Base-by-base conservation (phyloP, 1,140 invertebrate species). In the Onthophagus taurus region DNA sequence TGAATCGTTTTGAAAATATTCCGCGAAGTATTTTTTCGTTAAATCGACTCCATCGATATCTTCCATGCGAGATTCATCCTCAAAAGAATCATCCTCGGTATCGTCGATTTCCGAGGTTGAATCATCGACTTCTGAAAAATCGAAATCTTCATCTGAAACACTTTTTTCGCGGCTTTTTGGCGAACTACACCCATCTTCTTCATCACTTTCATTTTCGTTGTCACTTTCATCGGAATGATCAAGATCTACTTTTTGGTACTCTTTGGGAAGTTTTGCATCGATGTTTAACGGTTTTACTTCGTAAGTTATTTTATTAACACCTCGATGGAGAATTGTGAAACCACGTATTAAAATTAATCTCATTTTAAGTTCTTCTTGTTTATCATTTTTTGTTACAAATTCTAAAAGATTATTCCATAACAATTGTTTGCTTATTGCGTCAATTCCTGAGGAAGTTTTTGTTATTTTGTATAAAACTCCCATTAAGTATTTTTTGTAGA, bases 21-120 rank as follows among this genome's bases (percentile, higher is more conserved):
- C 20, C 3, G 24, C 11, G 12, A 26, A 13, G 34, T 8, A 14
- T 14, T 39, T 17, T 36, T 16, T 5, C 13, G 5, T 7, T 5
- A 33, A 36, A 36, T 36, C 34, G 11, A 43, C 31, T 33, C 14
- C 11, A 36, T 34, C 34, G 13, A 45, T 31, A 37, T 34, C 14
- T 12, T 69, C 11, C 45, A 55, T 2, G 64, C 47, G 20, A 59
- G 31, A 30, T 52, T 49, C 18, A n/a, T n/a, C n/a, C n/a, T n/a
- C n/a, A n/a, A n/a, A n/a, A n/a, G n/a, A n/a, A n/a, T n/a, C n/a
- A n/a, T n/a, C n/a, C n/a, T n/a, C n/a, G n/a, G n/a, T n/a, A n/a
- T 57, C 48, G 7, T 53, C 53, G 7, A 31, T 35, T 5, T 44
- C 36, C 5, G 36, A 17, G 11, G 38, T 44, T 49, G 49, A 24